Evolutionary conservation across 1,140 invertebrate species (phyloP), one percentile per base, ranked within the genome.

Genomic region (Agraylea sexmaculata): DNA sequence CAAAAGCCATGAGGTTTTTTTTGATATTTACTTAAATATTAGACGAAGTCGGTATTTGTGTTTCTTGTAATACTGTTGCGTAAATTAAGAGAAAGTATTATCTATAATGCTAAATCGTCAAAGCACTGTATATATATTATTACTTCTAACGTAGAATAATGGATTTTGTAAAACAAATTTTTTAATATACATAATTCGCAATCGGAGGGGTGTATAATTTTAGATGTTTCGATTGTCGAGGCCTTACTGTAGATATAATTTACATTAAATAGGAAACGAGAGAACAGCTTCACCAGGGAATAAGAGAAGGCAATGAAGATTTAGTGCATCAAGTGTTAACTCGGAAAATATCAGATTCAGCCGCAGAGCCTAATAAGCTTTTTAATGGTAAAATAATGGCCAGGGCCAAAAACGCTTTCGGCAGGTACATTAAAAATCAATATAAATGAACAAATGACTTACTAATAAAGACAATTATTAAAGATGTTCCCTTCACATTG

Each of bases 401-500:
- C 0, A 68, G 74, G 7, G 81, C 80, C 1, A 87, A 85, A 58
- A 87, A 87, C 56, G 63, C 66, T 18, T 74, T 74, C 45, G 75
- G 75, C 28, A 55, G 56, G 19, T 61, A n/a, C n/a, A n/a, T n/a
- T n/a, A 29, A 11, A 28, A 17, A 28, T 38, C 21, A 10, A 10
- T 6, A n/a, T n/a, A n/a, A n/a, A n/a, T n/a, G n/a, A 25, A 8
- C 7, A 25, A 25, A 25, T n/a, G n/a, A 7, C 38, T 8, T 23
- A 13, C 21, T 7, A 36, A 2, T 47, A 44, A 49, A 68, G 75
- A 12, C n/a, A n/a, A n/a, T n/a, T n/a, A n/a, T n/a, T n/a, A n/a
- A n/a, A 61, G 83, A 40, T 79, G 77, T 35, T 70, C 83, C 0
- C 58, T 92, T 2, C 88, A 93, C 50, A 70, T 90, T 13, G 86